A percentile compares a stretch with the other conserved stretches of the same genome.
phyloP scores from a whole-genome alignment of 2,113 vertebrate species.

The Paramormyrops kingsleyae region DNA sequence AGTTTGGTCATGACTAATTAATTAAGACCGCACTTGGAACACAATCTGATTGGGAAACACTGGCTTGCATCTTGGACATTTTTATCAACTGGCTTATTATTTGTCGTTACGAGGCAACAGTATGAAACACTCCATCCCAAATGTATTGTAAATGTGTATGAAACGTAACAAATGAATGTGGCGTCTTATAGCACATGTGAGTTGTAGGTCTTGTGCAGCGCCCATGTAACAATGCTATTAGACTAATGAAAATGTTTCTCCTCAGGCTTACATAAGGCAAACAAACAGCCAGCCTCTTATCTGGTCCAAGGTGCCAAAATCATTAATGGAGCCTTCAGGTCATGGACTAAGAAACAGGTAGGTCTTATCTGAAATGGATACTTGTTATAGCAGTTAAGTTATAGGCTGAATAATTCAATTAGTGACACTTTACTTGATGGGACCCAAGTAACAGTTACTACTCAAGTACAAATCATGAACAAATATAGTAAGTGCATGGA shows the following conservation, averaged over 20 bases:
- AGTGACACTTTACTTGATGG: neutral
- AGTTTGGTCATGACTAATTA: neutral
- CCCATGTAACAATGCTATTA: neutral
- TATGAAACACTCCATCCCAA: neutral
- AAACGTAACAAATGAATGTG: neutral
- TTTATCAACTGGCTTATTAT: neutral
- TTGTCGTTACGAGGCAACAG: neutral
- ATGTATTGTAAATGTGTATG: neutral
- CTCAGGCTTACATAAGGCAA: conserved; percentile 89
- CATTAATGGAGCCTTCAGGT: conserved; percentile 94
- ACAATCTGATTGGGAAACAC: neutral
- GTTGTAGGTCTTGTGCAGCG: neutral
- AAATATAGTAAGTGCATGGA: neutral
- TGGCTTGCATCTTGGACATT: neutral
- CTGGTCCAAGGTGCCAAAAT: conserved; percentile 96
- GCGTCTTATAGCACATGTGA: neutral
- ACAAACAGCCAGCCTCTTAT: conserved; percentile 83
- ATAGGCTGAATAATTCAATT: neutral
- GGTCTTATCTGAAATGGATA: conserved; percentile 13
- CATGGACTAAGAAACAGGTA: conserved; percentile 98
- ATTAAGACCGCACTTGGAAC: neutral
- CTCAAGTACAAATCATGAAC: neutral
- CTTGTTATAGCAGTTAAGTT: neutral
- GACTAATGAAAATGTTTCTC: conserved; percentile 23
- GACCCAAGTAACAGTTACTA: neutral